Percentiles rank a stretch among this genome's conserved stretches.
Conservation (phyloP, 2,113 vertebrate species). For the Phaethornis superciliosus region DNA sequence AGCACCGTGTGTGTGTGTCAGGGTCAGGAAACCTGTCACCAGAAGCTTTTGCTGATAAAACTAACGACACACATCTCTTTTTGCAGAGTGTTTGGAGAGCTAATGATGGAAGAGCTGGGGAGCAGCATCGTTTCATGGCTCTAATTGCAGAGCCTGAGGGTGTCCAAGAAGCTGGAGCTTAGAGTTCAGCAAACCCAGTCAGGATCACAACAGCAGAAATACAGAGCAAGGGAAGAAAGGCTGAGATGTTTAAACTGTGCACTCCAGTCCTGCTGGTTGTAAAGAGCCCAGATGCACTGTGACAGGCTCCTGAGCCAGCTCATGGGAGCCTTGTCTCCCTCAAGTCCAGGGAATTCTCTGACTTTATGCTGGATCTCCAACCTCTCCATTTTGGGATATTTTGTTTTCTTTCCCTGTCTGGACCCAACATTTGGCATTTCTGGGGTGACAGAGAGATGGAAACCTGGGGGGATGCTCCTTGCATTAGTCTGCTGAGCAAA, state of each 20-base stretch:
- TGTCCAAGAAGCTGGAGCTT: not conserved
- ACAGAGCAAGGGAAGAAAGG: not conserved
- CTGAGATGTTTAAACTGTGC: fast-evolving
- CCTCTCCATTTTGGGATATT: fast-evolving
- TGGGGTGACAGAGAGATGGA: not conserved
- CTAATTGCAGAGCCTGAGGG: not conserved
- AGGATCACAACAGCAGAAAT: not conserved
- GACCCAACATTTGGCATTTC: not conserved
- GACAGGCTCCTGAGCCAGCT: fast-evolving
- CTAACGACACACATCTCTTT: not conserved
- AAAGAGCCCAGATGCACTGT: not conserved
- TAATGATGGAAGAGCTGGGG: not conserved
- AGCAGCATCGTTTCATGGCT: not conserved
- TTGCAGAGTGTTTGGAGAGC: not conserved
- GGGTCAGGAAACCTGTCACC: not conserved
- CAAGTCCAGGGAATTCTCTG: not conserved
- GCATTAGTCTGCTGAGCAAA: not conserved
- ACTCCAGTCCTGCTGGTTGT: not conserved
- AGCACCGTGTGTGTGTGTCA: fast-evolving
- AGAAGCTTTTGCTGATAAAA: fast-evolving
- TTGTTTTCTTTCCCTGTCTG: not conserved
- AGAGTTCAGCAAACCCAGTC: not conserved
- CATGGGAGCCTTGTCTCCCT: not conserved
- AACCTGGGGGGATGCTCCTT: fast-evolving
- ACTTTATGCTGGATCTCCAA: not conserved